Base-by-base conservation (phyloP, 2,113 vertebrate species). In the Egretta garzetta region DNA sequence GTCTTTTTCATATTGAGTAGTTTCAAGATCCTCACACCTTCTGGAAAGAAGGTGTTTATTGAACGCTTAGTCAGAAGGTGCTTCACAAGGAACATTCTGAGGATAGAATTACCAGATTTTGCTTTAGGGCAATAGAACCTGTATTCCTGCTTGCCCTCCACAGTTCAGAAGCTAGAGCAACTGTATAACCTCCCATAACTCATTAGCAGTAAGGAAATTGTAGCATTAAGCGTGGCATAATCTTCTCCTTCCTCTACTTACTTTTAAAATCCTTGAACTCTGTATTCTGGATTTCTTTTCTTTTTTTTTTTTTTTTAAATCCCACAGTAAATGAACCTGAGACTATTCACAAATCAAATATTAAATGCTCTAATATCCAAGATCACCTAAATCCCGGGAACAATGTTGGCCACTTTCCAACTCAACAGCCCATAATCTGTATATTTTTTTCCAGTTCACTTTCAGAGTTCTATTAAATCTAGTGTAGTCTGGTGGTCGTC, bases 181-280 rank as follows among this genome's bases (percentile, higher is more conserved):
- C 62, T 92, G 21, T 39, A 74, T 79, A 52, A 49, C 56, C 43
- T 75, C 47, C 80, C 68, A 79, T 75, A 87, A 87, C 49, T 94
- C 83, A 94, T 89, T 92, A 95, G 58, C 56, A 91, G 56, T 49
- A 56, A 94, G 92, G 93, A 96, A 96, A 94, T 64, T 80, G 86
- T 89, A 87, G 77, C 73, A 86, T 91, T 89, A 91, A 91, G 35
- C 1, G 1, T 8, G 23, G 41, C 62, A 62, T 85, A 85, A 93
- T 49, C 43, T 75, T 89, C 76, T 89, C 39, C 64, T 92, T 88
- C 67, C 80, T 88, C 56, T 86, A 76, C 49, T 76, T 89, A 62
- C 27, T 68, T 94, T 56, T 58, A 81, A 96, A 81, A 87, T 92
- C 53, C 41, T 68, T 74, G 32, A 97, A 79, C 20, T 82, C 85